These are phyloP conservation scores for Ruditapes philippinarum DNA, from an alignment of 1,140 invertebrate species.

Conservation along the genomic window DNA sequence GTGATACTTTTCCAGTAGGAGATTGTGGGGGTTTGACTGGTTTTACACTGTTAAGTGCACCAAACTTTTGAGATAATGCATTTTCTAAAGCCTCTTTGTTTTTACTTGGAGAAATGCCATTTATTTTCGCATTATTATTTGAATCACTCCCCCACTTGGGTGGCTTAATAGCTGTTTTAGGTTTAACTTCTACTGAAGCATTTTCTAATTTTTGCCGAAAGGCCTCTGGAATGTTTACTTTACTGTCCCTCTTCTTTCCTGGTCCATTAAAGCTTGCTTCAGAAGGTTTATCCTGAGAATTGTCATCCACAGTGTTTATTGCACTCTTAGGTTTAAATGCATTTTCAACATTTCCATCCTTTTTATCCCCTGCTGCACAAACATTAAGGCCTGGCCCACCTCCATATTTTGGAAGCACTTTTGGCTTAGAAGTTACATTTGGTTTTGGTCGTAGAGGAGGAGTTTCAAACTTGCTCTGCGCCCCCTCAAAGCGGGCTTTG, in stretches of 20 bases:
- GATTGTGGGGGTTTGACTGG: neutral
- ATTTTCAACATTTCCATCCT: neutral
- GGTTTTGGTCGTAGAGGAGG: neutral
- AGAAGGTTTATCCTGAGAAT: neutral
- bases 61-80: neutral
- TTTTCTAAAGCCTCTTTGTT: neutral
- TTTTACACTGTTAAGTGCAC: neutral
- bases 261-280: neutral
- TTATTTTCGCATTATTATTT: constrained; percentile 25
- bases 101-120: neutral
- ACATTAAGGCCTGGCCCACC: constrained; percentile 21
- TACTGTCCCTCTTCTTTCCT: constrained; percentile 1
- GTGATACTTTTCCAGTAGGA: neutral
- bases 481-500: neutral
- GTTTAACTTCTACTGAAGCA: neutral
- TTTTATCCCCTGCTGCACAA: constrained; percentile 1
- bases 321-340: neutral
- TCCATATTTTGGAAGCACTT: neutral
- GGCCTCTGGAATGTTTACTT: constrained; percentile 17
- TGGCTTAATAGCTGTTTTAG: neutral
- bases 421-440: neutral
- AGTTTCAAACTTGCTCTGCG: neutral
- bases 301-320: neutral
- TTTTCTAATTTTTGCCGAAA: neutral
- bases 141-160: neutral